A percentile compares a stretch with the other conserved stretches of the same genome.
phyloP scores from a whole-genome alignment of 2,113 vertebrate genomes.

The Pedetes capensis region DNA sequence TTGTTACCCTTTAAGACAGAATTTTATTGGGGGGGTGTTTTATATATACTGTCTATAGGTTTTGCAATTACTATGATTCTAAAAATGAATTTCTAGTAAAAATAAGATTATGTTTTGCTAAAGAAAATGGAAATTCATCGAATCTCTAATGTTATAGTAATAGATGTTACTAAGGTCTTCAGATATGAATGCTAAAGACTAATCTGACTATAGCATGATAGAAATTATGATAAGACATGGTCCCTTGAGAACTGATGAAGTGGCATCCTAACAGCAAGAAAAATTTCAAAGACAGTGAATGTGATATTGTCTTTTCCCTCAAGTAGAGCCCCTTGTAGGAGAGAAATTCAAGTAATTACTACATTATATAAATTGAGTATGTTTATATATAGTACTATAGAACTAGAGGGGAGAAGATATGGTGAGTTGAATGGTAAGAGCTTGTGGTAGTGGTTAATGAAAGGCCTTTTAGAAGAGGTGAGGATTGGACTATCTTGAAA shows the following conservation, averaged over 20 bases:
- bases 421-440: background rate
- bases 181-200: background rate
- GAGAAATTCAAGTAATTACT: background rate
- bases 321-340: background rate
- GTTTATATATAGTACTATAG: background rate
- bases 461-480: background rate
- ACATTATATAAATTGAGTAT: background rate
- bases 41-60: background rate
- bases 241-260: background rate
- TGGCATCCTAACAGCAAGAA: background rate
- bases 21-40: background rate
- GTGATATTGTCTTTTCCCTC: background rate
- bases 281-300: background rate
- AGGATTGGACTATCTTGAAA: background rate
- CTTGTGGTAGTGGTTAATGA: background rate
- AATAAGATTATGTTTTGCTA: background rate
- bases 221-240: background rate
- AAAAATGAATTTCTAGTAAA: slow-evolving; percentile 34
- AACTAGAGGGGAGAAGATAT: background rate
- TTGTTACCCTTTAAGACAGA: slow-evolving; percentile 29
- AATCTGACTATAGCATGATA: background rate
- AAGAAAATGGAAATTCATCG: background rate
- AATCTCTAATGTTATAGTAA: background rate
- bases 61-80: background rate
- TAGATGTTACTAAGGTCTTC: background rate